Evolutionary conservation across 2,888 invertebrate genomes (phyloP), one percentile per base, ranked within the genome.

Genomic region (Glyphotaelius pellucidus): DNA sequence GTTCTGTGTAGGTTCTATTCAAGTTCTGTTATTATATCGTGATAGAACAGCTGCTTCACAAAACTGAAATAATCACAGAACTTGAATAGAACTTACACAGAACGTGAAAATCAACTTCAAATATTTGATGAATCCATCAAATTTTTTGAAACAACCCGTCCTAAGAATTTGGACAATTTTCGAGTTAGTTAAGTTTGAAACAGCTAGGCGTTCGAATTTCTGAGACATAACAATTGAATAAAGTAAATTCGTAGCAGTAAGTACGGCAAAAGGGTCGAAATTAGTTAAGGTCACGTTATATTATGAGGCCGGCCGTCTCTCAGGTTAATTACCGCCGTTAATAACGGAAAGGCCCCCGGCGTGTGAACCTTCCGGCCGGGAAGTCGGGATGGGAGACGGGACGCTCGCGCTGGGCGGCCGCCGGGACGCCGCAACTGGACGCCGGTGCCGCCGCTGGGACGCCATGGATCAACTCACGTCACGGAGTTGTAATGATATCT

Each of bases 251-350:
- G 2, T 25, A n/a, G 84, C 52, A 84, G 32, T 52, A 90, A 84
- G 84, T 47, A 84, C 35, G 83, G 90, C 67, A 25, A 84, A 89
- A 52, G 86, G 90, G 86, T 91, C 52, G 52, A 81, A 90, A 89
- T 42, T 84, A 88, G 90, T 91, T 91, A 91, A 91, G 92, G 92
- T 91, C 91, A 91, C 90, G 92, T 92, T 92, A 91, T 91, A 92
- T 92, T 91, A 90, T 88, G 92, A 80, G 88, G 79, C 91, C 84
- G 87, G 47, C 91, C 91, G 90, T 92, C 91, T 85, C 90, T 91
- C 91, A 91, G 92, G 92, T 92, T 92, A 92, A 92, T 92, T 92
- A 91, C 88, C 38, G 42, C 86, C 90, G 91, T 92, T 92, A 92
- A 92, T 92, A 91, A 92, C 86, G 87, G 35, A 81, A 88, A 86